phyloP scores from a whole-genome alignment of 2,797 vertebrate species.

The Notoglanidium macrostoma region DNA sequence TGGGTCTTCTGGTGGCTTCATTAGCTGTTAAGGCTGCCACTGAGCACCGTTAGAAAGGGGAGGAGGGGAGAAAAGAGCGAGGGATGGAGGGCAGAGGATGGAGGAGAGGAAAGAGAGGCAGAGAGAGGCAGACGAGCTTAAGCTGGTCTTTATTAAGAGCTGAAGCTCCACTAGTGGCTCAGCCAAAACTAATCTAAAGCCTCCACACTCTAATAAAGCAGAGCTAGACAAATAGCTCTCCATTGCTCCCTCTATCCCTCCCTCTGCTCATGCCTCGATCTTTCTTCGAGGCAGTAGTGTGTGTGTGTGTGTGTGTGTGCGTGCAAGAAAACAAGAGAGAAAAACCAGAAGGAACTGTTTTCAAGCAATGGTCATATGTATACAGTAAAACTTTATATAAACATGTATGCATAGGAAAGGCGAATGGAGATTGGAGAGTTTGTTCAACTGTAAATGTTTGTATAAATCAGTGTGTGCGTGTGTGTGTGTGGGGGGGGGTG shows the following conservation, averaged over 20 bases:
- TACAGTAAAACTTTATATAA: not conserved
- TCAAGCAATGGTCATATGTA: not conserved
- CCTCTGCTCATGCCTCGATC: slow-evolving; percentile 14
- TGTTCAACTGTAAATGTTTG: not conserved
- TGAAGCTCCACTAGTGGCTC: slow-evolving; percentile 56
- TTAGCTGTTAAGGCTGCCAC: slow-evolving; percentile 55
- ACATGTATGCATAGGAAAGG: not conserved
- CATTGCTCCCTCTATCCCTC: slow-evolving; percentile 38
- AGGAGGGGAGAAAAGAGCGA: not conserved
- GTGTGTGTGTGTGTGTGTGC: slow-evolving; percentile 17
- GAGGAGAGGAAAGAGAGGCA: slow-evolving; percentile 5
- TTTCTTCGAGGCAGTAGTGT: slow-evolving; percentile 21
- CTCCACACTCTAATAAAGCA: slow-evolving; percentile 70
- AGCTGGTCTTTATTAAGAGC: slow-evolving; percentile 72
- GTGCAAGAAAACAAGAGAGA: not conserved
- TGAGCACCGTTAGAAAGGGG: slow-evolving; percentile 16
- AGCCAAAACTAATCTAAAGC: slow-evolving; percentile 50
- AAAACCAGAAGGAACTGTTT: not conserved
- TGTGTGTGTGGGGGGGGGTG: slow-evolving; percentile 8
- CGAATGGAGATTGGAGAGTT: not conserved
- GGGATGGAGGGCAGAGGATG: not conserved
- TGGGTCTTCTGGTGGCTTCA: slow-evolving; percentile 56
- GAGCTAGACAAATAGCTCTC: slow-evolving; percentile 60
- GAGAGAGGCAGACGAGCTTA: slow-evolving; percentile 52
- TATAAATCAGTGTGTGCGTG: not conserved